Conservation (phyloP, 2,797 vertebrate genomes). For the Eulemur mongoz region DNA sequence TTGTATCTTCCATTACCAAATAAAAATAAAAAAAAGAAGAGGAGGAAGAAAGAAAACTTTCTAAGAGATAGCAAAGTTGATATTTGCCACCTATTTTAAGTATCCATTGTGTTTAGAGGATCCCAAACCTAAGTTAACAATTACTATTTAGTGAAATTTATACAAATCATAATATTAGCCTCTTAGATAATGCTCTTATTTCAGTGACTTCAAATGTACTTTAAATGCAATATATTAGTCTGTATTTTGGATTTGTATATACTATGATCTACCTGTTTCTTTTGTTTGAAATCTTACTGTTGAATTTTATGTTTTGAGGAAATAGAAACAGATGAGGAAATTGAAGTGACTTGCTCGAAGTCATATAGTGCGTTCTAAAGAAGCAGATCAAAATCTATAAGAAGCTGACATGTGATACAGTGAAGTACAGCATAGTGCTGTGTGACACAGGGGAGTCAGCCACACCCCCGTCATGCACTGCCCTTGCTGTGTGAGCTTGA, state of each 20-base stretch:
- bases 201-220: not conserved
- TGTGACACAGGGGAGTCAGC: fast-evolving
- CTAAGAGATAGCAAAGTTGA: not conserved
- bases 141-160: not conserved
- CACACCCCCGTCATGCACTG: fast-evolving
- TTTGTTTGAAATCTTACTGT: not conserved
- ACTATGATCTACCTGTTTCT: not conserved
- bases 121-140: not conserved
- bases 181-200: not conserved
- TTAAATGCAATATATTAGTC: not conserved
- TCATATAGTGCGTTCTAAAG: fast-evolving
- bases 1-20: not conserved
- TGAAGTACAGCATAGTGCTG: fast-evolving
- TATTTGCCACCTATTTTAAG: not conserved
- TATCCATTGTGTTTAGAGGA: not conserved
- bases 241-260: not conserved
- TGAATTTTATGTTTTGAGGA: not conserved
- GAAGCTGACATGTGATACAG: fast-evolving
- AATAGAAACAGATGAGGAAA: too few relatives aligned
- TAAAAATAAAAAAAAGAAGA: not conserved
- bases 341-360: not conserved
- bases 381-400: not conserved
- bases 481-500: not conserved
- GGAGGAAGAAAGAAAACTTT: not conserved
- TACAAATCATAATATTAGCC: not conserved